Percentiles rank a stretch among this genome's conserved stretches.
Conservation (phyloP, 2,888 invertebrate genomes). For the Nomada fucata region DNA sequence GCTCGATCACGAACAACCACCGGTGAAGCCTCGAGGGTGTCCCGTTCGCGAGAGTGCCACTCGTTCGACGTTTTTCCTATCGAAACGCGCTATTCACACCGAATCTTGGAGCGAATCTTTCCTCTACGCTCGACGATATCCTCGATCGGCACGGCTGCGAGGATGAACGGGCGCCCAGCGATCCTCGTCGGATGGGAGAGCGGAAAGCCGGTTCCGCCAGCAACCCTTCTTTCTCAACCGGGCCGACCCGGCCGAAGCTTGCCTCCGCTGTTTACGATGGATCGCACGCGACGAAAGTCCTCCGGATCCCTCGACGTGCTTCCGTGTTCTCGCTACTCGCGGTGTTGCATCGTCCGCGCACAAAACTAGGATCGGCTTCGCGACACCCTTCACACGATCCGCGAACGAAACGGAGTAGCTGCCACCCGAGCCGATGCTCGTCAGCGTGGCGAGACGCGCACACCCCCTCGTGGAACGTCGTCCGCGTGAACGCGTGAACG, state of each 20-base stretch:
- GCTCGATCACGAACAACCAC: background rate
- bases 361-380: background rate
- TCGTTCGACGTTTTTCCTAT: background rate
- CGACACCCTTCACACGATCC: background rate
- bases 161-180: background rate
- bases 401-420: background rate
- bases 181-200: background rate
- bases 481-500: constrained; percentile 31
- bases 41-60: background rate
- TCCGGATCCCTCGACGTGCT: constrained; percentile 4
- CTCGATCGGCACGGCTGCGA: background rate
- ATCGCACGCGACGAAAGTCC: background rate
- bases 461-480: constrained; percentile 28
- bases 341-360: constrained; percentile 12
- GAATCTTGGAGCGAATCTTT: background rate
- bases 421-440: constrained; percentile 7
- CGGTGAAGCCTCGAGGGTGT: background rate
- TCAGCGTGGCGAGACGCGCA: constrained; percentile 8
- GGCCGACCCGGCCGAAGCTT: constrained; percentile 9
- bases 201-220: constrained; percentile 19
- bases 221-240: constrained; percentile 19
- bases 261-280: constrained; percentile 25
- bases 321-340: background rate
- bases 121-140: background rate
- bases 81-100: background rate